These are phyloP conservation scores for Potamarius usumacintae DNA, from an alignment of 2,113 vertebrate species.

Conservation along the genomic window DNA sequence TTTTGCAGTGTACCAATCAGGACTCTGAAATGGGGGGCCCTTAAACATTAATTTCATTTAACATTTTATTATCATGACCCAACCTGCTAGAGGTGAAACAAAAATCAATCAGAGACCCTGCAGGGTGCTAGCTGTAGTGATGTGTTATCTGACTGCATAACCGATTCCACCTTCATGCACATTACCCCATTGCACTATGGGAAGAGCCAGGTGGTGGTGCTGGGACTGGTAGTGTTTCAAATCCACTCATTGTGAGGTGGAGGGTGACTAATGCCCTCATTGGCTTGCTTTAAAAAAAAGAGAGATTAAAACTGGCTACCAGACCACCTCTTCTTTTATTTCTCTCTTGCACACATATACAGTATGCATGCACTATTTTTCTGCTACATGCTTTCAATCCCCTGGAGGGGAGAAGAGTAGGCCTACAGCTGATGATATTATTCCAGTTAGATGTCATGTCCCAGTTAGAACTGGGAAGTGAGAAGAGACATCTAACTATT, in stretches of 20 bases:
- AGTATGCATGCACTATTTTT: conserved; percentile 13
- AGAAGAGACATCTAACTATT: conserved; percentile 29
- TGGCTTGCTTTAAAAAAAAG: conserved; percentile 2
- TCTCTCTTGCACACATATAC: neutral
- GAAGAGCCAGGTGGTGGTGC: neutral
- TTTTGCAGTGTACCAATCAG: neutral
- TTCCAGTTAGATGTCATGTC: conserved; percentile 22
- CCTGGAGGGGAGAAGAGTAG: conserved; percentile 5
- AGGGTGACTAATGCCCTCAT: conserved; percentile 26
- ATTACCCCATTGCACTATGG: neutral
- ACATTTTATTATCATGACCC: conserved; percentile 4
- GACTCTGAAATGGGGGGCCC: neutral
- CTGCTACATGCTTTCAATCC: neutral
- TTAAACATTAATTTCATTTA: neutral
- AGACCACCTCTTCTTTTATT: conserved; percentile 20
- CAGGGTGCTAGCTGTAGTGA: neutral
- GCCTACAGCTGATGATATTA: neutral
- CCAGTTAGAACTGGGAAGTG: conserved; percentile 22
- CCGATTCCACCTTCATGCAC: neutral
- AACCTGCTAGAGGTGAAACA: neutral
- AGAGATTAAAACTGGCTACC: conserved; percentile 26
- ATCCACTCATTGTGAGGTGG: neutral
- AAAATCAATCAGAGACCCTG: conserved; percentile 1
- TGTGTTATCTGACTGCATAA: neutral
- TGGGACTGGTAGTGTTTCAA: neutral